A percentile compares a stretch with the other conserved stretches of the same genome.
These are phyloP conservation scores for Troilus luridus DNA, from an alignment of 2,888 invertebrate species.

Conservation along the genomic window DNA sequence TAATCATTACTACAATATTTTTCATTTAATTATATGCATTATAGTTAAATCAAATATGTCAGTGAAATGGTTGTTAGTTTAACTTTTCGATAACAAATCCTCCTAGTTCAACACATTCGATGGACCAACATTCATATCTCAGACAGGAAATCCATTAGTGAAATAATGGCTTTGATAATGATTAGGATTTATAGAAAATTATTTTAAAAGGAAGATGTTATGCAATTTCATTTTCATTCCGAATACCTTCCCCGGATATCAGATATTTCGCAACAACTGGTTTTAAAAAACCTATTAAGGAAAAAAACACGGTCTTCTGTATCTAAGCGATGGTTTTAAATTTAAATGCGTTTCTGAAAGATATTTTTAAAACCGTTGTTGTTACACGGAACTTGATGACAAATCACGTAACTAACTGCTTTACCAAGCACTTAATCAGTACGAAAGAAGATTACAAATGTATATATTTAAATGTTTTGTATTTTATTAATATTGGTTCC, in stretches of 20 bases:
- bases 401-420: too few relatives aligned
- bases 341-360: too few relatives aligned
- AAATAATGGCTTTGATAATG: not conserved
- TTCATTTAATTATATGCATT: too few relatives aligned
- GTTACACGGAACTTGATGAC: too few relatives aligned
- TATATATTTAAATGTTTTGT: not conserved
- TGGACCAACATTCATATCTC: not conserved
- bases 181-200: not conserved
- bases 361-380: too few relatives aligned
- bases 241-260: not conserved
- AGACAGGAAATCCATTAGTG: not conserved
- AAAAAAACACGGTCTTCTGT: not conserved
- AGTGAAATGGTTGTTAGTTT: too few relatives aligned
- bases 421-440: too few relatives aligned
- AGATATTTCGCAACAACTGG: not conserved
- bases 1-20: too few relatives aligned
- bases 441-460: not conserved
- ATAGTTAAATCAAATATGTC: too few relatives aligned
- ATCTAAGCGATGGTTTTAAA: not conserved
- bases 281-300: not conserved
- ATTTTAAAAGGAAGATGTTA: not conserved
- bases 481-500: not conserved
- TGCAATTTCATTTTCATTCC: not conserved
- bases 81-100: too few relatives aligned
- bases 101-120: not conserved